Evolutionary conservation across 1,140 invertebrate genomes (phyloP).

Genomic region (Nasonia vitripennis): DNA sequence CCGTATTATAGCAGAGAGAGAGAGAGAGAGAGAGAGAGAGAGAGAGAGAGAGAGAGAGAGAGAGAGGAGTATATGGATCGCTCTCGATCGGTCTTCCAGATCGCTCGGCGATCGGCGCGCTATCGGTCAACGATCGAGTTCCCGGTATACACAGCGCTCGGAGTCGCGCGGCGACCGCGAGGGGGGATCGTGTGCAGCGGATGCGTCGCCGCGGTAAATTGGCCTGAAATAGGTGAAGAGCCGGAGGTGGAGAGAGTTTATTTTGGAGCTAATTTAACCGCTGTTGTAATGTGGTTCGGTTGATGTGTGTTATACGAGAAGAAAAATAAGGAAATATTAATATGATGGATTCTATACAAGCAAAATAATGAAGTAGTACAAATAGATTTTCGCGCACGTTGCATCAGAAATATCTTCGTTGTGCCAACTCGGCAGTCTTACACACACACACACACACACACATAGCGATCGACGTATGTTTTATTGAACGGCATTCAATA

Average conservation of each 20-base stretch:
- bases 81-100: constrained; percentile 64
- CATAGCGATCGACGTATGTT: too few relatives aligned
- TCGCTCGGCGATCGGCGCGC: constrained; percentile 61
- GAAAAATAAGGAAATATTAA: too few relatives aligned
- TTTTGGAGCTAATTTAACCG: constrained; percentile 6
- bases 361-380: too few relatives aligned
- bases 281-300: too few relatives aligned
- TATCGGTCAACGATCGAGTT: constrained; percentile 61
- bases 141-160: constrained; percentile 47
- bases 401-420: too few relatives aligned
- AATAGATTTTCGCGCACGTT: too few relatives aligned
- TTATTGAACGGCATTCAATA: too few relatives aligned
- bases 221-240: neutral
- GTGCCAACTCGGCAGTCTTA: too few relatives aligned
- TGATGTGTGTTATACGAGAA: too few relatives aligned
- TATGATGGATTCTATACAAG: too few relatives aligned
- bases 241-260: neutral
- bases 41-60: neutral
- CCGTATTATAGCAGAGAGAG: constrained; percentile 31
- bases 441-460: too few relatives aligned
- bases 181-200: neutral
- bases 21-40: neutral
- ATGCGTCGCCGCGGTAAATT: neutral
- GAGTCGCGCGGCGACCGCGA: neutral
- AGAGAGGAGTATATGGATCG: constrained; percentile 54